Conservation (phyloP, 2,797 vertebrate species). For the Pantherophis vulpinus region DNA sequence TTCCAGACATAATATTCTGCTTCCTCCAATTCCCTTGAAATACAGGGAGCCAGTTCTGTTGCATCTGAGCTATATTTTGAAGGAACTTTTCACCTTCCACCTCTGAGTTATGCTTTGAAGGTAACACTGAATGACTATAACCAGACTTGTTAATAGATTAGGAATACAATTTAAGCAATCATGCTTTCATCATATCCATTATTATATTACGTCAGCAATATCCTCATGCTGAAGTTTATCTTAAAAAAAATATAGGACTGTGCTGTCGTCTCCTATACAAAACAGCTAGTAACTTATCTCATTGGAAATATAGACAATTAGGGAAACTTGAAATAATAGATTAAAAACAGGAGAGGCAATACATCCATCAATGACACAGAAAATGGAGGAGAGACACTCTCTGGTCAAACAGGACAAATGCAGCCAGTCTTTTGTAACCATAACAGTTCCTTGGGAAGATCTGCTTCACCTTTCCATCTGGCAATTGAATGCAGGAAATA, state of each 20-base stretch:
- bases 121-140: not conserved
- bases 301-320: not conserved
- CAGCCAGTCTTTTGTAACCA: not conserved
- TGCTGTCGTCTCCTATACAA: not conserved
- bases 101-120: not conserved
- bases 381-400: not conserved
- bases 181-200: not conserved
- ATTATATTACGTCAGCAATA: too few relatives aligned
- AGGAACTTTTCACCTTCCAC: too few relatives aligned
- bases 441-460: not conserved
- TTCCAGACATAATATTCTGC: too few relatives aligned
- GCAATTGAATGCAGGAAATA: conserved; percentile 41
- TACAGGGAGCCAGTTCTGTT: not conserved
- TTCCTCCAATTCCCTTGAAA: not conserved
- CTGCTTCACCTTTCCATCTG: not conserved
- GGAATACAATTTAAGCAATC: not conserved
- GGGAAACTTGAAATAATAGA: not conserved
- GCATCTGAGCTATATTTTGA: not conserved
- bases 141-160: not conserved
- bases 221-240: not conserved
- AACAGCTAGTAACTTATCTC: not conserved
- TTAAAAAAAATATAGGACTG: not conserved
- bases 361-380: not conserved
- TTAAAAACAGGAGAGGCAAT: not conserved
- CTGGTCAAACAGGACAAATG: not conserved